These are phyloP conservation scores for Chloroceryle inda DNA, from an alignment of 2,797 vertebrate species.

Conservation along the genomic window DNA sequence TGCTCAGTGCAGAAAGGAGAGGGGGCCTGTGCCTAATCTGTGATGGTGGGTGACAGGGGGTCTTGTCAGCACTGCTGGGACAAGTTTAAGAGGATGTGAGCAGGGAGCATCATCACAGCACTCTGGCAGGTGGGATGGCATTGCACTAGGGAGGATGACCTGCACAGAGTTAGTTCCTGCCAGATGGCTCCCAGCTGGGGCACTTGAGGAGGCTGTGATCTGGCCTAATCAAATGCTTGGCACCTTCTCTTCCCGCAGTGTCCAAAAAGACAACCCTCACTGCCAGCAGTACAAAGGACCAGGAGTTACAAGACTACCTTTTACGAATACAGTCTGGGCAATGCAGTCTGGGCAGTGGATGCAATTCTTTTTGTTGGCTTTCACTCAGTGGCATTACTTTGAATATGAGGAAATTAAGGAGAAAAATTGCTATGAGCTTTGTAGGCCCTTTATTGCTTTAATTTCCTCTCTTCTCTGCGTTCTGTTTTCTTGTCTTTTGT, in stretches of 20 bases:
- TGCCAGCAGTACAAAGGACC: neutral
- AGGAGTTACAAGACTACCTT: neutral
- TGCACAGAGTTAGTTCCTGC: conserved; percentile 3
- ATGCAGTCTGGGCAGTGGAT: neutral
- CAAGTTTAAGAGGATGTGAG: neutral
- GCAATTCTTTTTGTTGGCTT: conserved; percentile 40
- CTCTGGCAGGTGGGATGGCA: neutral
- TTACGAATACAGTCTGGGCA: conserved; percentile 24
- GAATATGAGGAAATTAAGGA: conserved; percentile 49
- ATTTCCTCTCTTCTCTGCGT: conserved; percentile 2
- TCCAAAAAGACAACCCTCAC: conserved; percentile 21
- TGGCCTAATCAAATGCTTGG: conserved; percentile 53
- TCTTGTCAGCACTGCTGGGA: conserved; percentile 3
- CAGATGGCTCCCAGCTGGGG: conserved; percentile 45
- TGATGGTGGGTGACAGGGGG: neutral
- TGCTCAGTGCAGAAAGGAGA: neutral
- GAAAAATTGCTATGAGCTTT: conserved; percentile 38
- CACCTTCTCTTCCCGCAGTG: conserved; percentile 31
- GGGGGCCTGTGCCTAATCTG: neutral
- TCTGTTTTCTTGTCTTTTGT: conserved; percentile 9
- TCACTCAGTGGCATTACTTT: conserved; percentile 27
- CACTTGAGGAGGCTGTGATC: conserved; percentile 36
- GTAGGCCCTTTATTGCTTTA: conserved; percentile 28
- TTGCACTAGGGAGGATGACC: neutral
- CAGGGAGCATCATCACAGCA: conserved; percentile 5